Conservation (phyloP, 2,888 invertebrate species). For the Eutolmus rufibarbis region DNA sequence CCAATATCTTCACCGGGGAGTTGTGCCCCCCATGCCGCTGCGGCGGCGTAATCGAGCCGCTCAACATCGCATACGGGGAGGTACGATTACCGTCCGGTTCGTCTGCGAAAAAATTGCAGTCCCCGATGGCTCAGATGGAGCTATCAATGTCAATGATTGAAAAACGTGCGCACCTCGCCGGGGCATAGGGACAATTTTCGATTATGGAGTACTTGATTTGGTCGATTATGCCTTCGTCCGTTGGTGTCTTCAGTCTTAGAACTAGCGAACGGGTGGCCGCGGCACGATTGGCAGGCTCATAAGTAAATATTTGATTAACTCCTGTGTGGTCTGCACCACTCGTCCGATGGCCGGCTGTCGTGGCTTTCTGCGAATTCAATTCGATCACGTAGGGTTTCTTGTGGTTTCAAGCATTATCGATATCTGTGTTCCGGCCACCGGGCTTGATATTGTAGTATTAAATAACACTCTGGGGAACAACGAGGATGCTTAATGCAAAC, state of each 20-base stretch:
- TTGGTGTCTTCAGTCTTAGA: neutral
- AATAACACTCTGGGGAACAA: neutral
- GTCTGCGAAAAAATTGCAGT: neutral
- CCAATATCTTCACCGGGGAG: neutral
- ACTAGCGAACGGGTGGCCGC: neutral
- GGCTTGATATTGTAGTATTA: slow-evolving; percentile 15
- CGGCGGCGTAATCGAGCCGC: neutral
- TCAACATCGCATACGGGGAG: neutral
- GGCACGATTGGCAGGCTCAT: slow-evolving; percentile 3
- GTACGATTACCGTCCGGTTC: neutral
- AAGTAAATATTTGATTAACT: slow-evolving; percentile 40
- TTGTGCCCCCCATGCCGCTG: neutral
- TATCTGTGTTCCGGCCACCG: slow-evolving; percentile 23
- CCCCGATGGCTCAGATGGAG: neutral
- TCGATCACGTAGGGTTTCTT: slow-evolving; percentile 20
- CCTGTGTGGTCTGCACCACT: slow-evolving; percentile 5
- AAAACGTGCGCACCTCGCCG: slow-evolving; percentile 21
- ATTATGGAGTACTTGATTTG: slow-evolving; percentile 37
- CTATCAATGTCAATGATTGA: slow-evolving; percentile 36
- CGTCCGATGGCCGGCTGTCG: neutral
- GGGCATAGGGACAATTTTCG: slow-evolving; percentile 17
- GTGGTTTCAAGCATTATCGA: slow-evolving; percentile 28
- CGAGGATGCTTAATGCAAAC: neutral
- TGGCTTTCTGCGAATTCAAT: neutral
- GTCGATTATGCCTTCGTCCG: neutral